These are phyloP conservation scores for Sphenodon punctatus DNA, from an alignment of 2,797 vertebrate genomes.

Conservation along the genomic window DNA sequence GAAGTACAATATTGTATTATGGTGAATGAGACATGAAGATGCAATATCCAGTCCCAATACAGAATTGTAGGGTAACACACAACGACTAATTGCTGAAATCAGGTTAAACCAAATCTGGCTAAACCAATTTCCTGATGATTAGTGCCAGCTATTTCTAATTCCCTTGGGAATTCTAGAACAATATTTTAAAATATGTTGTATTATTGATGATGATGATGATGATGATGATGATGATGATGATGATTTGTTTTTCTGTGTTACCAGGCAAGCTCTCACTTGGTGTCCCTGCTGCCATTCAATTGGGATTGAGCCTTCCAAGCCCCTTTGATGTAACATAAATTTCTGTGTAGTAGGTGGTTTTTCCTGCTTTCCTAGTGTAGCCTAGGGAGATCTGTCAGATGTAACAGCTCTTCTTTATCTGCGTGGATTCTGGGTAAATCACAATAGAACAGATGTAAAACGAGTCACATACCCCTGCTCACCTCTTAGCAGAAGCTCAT, in stretches of 20 bases:
- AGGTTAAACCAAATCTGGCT: background rate
- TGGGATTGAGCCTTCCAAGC: background rate
- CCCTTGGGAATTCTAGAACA: background rate
- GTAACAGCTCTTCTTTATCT: constrained; percentile 71
- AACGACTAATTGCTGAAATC: background rate
- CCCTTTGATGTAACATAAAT: constrained; percentile 71
- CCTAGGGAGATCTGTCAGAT: constrained; percentile 68
- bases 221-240: too few relatives aligned
- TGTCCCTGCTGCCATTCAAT: constrained; percentile 56
- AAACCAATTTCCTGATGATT: background rate
- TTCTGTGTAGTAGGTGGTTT: constrained; percentile 74
- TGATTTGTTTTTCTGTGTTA: constrained; percentile 13
- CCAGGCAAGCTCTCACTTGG: constrained; percentile 16
- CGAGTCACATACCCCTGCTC: constrained; percentile 43
- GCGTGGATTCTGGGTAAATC: constrained; percentile 72
- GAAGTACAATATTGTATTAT: background rate
- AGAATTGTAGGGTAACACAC: background rate
- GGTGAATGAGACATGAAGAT: background rate
- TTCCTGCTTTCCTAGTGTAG: constrained; percentile 70
- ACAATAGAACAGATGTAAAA: constrained; percentile 73
- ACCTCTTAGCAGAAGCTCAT: constrained; percentile 51
- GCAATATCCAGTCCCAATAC: background rate
- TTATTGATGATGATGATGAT: too few relatives aligned
- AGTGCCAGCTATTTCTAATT: background rate
- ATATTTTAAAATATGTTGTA: background rate